These are phyloP conservation scores for Neodontobutis hainanensis DNA, from an alignment of 2,113 vertebrate species.

Conservation along the genomic window DNA sequence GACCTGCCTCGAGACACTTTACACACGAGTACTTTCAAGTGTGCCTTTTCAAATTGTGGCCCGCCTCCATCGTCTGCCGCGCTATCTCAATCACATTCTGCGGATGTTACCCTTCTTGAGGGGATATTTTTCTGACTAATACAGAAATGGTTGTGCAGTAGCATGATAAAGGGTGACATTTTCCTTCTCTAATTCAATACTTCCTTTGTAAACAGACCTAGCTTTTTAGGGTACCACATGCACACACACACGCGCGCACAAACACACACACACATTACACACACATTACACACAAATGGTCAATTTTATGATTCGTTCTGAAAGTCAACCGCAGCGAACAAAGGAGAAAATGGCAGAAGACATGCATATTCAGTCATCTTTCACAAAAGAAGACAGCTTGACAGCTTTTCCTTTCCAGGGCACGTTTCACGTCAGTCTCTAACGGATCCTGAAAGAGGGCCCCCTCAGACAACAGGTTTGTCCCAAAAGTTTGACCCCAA, in stretches of 20 bases:
- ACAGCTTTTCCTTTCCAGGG: slow-evolving; percentile 54
- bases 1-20: slow-evolving; percentile 62
- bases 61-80: slow-evolving; percentile 32
- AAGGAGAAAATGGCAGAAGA: slow-evolving; percentile 72
- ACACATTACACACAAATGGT: slow-evolving; percentile 60
- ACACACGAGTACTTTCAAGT: slow-evolving; percentile 61
- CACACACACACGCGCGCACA: slow-evolving; percentile 3
- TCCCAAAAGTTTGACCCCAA: slow-evolving; percentile 56
- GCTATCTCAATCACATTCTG: slow-evolving; percentile 58
- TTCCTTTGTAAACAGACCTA: slow-evolving; percentile 69
- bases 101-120: slow-evolving; percentile 57
- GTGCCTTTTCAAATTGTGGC: slow-evolving; percentile 52
- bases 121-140: slow-evolving; percentile 68
- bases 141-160: slow-evolving; percentile 59
- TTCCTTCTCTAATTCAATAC: slow-evolving; percentile 66
- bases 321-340: slow-evolving; percentile 55
- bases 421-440: slow-evolving; percentile 33
- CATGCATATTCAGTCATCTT: slow-evolving; percentile 65
- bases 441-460: slow-evolving; percentile 24
- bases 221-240: slow-evolving; percentile 20
- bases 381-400: slow-evolving; percentile 64
- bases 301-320: slow-evolving; percentile 65
- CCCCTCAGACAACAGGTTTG: slow-evolving; percentile 44
- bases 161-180: slow-evolving; percentile 75
- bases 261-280: no score